A percentile compares a stretch with the other conserved stretches of the same genome.
Evolutionary conservation across 2,888 invertebrate genomes (phyloP).

Genomic region (Polydrusus tereticollis): DNA sequence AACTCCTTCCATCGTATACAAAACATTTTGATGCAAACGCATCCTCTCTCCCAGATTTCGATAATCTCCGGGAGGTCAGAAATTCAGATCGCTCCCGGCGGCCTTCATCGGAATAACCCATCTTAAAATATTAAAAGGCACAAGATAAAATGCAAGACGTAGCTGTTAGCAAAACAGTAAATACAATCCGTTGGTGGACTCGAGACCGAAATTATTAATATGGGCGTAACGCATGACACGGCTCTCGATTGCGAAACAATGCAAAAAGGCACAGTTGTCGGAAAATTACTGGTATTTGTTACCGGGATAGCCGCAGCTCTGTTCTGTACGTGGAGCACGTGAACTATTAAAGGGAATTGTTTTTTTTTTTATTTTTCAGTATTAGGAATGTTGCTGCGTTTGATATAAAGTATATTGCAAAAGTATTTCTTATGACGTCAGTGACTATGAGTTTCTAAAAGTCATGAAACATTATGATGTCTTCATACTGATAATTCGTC

Average conservation of each 20-base stretch:
- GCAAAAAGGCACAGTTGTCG: slow-evolving; percentile 34
- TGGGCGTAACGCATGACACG: slow-evolving; percentile 35
- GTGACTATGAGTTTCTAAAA: too few species aligned
- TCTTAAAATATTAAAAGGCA: slow-evolving; percentile 16
- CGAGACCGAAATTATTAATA: slow-evolving; percentile 26
- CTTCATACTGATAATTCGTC: too few species aligned
- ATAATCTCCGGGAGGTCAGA: slow-evolving; percentile 24
- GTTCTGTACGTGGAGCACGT: slow-evolving; percentile 28
- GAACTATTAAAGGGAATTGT: slow-evolving; percentile 13
- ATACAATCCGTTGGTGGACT: slow-evolving; percentile 24
- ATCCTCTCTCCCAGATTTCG: not conserved
- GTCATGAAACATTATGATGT: too few species aligned
- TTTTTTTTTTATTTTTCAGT: not conserved
- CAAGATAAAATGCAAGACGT: slow-evolving; percentile 19
- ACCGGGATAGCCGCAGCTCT: slow-evolving; percentile 14
- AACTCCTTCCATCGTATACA: not conserved
- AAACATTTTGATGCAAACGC: not conserved
- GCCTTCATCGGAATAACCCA: slow-evolving; percentile 11
- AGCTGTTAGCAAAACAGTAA: slow-evolving; percentile 35
- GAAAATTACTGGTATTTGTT: slow-evolving; percentile 36
- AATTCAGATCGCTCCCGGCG: slow-evolving; percentile 6
- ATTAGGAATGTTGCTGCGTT: too few species aligned
- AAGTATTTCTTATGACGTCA: too few species aligned
- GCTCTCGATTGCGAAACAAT: slow-evolving; percentile 27
- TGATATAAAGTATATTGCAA: too few species aligned